These are phyloP conservation scores for Oscheius sp. DNA, from an alignment of 2,888 invertebrate species.

Conservation along the genomic window DNA sequence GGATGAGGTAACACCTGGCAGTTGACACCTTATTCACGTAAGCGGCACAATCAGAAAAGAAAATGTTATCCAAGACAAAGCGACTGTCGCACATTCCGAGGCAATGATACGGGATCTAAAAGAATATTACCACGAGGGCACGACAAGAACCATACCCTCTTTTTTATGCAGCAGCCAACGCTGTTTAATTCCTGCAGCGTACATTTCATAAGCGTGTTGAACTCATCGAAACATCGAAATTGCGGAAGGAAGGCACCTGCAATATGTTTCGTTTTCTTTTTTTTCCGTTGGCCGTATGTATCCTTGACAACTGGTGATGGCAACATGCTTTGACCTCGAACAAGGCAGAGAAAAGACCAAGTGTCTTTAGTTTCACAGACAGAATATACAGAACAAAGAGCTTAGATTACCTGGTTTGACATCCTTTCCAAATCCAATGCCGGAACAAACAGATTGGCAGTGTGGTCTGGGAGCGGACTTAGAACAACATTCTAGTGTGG, in stretches of 20 bases:
- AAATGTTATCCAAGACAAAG: constrained; percentile 9
- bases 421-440: neutral
- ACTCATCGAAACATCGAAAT: constrained; percentile 42
- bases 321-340: constrained; percentile 12
- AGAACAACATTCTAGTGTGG: constrained; percentile 50
- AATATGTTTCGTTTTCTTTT: neutral
- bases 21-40: constrained; percentile 29
- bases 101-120: constrained; percentile 52
- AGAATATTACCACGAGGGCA: neutral
- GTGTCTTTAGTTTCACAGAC: neutral
- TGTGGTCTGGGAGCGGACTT: constrained; percentile 15
- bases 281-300: neutral
- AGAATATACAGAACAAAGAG: neutral
- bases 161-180: constrained; percentile 51
- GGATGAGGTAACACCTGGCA: neutral
- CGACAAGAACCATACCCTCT: constrained; percentile 31
- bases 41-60: constrained; percentile 23
- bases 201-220: constrained; percentile 47
- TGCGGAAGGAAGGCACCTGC: constrained; percentile 37
- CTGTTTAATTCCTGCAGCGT: constrained; percentile 36
- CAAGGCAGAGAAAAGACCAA: neutral
- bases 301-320: too few relatives aligned
- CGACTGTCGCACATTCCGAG: constrained; percentile 54
- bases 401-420: constrained; percentile 37
- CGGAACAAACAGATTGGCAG: constrained; percentile 45